phyloP scores from a whole-genome alignment of 2,113 vertebrate genomes.

The Gnathonemus echidnorhynchus region DNA sequence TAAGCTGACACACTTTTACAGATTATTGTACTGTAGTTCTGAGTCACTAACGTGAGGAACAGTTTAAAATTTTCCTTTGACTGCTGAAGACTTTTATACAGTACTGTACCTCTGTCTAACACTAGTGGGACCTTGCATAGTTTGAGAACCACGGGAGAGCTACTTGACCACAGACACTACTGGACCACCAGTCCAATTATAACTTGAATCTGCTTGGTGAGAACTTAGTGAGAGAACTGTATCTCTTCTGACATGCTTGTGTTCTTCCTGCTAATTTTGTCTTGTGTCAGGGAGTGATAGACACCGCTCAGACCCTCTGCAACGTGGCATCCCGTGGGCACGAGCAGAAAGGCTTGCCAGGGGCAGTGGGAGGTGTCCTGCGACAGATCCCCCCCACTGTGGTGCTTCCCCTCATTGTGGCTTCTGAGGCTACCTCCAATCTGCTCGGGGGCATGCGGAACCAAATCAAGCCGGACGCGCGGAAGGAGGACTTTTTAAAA shows the following conservation, averaged over 20 bases:
- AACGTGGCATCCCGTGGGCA: slow-evolving; percentile 81
- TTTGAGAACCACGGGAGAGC: not conserved
- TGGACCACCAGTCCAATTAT: not conserved
- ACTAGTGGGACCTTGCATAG: not conserved
- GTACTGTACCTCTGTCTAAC: not conserved
- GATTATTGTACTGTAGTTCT: not conserved
- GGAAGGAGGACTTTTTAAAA: slow-evolving; percentile 63
- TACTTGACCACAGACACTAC: not conserved
- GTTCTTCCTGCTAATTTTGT: not conserved
- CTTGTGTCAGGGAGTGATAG: slow-evolving; percentile 71
- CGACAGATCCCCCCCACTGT: slow-evolving; percentile 87
- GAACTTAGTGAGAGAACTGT: not conserved
- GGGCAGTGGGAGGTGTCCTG: slow-evolving; percentile 81
- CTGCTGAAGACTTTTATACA: not conserved
- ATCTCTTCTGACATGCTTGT: not conserved
- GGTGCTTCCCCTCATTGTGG: slow-evolving; percentile 81
- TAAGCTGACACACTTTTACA: not conserved
- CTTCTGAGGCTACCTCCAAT: slow-evolving; percentile 82
- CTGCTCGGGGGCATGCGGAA: slow-evolving; percentile 82
- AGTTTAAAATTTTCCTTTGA: not conserved
- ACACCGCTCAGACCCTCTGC: slow-evolving; percentile 82
- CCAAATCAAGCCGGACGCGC: slow-evolving; percentile 64
- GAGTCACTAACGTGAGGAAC: not conserved
- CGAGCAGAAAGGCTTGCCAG: slow-evolving; percentile 83
- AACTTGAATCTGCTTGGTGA: not conserved